Conservation (phyloP, 2,797 vertebrate genomes). For the Enteromius anoplus region DNA sequence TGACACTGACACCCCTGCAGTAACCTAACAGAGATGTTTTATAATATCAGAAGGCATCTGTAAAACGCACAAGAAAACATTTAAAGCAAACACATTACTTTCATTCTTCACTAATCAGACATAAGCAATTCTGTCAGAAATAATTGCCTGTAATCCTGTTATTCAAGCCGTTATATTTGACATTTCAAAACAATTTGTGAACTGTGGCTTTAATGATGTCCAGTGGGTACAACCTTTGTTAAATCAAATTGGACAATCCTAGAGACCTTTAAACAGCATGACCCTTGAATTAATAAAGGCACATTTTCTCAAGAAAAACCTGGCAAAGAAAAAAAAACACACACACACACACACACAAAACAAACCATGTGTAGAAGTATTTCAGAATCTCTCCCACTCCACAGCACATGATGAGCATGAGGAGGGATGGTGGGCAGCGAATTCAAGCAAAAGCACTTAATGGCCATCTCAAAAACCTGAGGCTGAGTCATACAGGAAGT, state of each 20-base stretch:
- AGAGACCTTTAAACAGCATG: constrained; percentile 71
- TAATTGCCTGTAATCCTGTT: constrained; percentile 74
- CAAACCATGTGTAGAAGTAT: constrained; percentile 27
- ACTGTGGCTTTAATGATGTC: constrained; percentile 72
- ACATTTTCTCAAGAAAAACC: constrained; percentile 59
- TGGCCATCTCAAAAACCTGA: constrained; percentile 21
- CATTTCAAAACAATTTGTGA: constrained; percentile 73
- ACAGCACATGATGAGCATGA: constrained; percentile 18
- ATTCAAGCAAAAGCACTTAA: constrained; percentile 35
- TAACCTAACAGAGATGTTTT: constrained; percentile 25
- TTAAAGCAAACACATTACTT: constrained; percentile 48
- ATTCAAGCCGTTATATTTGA: constrained; percentile 66
- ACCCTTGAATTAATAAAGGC: constrained; percentile 57
- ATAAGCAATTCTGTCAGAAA: constrained; percentile 65
- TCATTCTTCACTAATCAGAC: constrained; percentile 60
- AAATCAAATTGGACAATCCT: constrained; percentile 63
- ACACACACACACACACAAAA: neutral
- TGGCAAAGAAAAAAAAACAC: neutral
- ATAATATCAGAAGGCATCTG: constrained; percentile 37
- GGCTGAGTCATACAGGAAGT: constrained; percentile 35
- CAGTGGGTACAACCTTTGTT: constrained; percentile 62
- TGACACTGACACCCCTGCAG: constrained; percentile 8
- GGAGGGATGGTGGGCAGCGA: constrained; percentile 21
- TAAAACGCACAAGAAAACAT: constrained; percentile 20
- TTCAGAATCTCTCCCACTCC: constrained; percentile 19